phyloP scores from a whole-genome alignment of 2,797 vertebrate genomes.

The Tenualosa thibaudeaui region DNA sequence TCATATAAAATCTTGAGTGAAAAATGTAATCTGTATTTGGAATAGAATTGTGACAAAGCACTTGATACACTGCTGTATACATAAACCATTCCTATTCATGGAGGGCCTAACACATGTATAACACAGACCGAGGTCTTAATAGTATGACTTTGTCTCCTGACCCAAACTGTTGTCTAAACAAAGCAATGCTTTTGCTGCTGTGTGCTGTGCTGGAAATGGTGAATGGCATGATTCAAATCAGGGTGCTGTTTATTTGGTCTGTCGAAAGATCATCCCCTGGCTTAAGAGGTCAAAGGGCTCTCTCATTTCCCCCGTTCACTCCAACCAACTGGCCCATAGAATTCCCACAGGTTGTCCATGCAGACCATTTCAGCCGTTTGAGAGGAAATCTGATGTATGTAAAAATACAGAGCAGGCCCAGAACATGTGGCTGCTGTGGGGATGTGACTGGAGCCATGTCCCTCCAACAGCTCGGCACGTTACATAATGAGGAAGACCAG shows the following conservation, averaged over 20 bases:
- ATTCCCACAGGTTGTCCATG: not conserved
- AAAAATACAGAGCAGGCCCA: not conserved
- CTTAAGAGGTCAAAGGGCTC: not conserved
- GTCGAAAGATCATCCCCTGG: not conserved
- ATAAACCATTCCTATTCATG: too few species aligned
- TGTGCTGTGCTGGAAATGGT: not conserved
- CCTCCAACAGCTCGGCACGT: slow-evolving; percentile 38
- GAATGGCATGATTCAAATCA: not conserved
- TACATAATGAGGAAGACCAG: slow-evolving; percentile 64
- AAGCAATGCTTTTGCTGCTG: not conserved
- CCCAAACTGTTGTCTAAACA: not conserved
- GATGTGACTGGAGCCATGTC: not conserved
- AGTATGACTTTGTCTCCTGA: too few species aligned
- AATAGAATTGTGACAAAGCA: not conserved
- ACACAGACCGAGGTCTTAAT: too few species aligned
- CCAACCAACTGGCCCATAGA: not conserved
- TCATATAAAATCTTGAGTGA: not conserved
- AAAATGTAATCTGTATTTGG: not conserved
- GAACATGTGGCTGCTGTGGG: not conserved
- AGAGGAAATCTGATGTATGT: not conserved
- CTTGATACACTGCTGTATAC: not conserved
- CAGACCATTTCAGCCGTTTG: not conserved
- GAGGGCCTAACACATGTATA: too few species aligned
- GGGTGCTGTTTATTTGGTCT: not conserved
- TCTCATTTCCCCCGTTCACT: not conserved